Percentiles rank a stretch among this genome's conserved stretches.
phyloP scores from a whole-genome alignment of 2,113 vertebrate species.

The Calonectris borealis region DNA sequence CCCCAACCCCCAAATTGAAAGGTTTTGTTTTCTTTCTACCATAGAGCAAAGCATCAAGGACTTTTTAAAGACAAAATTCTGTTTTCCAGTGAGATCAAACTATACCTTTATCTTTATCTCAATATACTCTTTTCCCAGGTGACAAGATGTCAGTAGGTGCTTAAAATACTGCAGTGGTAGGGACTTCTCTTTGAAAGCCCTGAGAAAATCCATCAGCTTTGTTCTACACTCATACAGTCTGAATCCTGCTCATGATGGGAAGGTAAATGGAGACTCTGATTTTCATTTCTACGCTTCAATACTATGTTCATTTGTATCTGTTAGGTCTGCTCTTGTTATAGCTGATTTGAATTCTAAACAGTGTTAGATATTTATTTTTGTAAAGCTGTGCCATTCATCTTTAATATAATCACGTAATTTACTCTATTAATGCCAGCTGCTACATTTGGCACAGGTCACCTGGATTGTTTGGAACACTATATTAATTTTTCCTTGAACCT shows the following conservation, averaged over 20 bases:
- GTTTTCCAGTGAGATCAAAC: background rate
- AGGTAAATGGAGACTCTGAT: conserved; percentile 10
- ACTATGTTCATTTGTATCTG: background rate
- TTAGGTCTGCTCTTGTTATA: conserved; percentile 11
- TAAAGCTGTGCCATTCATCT: conserved; percentile 45
- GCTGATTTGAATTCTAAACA: conserved; percentile 47
- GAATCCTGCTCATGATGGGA: background rate
- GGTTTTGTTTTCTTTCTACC: background rate
- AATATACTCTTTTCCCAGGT: background rate
- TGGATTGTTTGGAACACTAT: conserved; percentile 4
- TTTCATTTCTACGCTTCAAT: conserved; percentile 1
- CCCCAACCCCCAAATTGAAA: background rate
- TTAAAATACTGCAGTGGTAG: background rate
- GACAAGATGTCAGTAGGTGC: background rate
- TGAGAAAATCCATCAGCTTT: background rate
- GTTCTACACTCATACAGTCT: background rate
- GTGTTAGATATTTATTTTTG: conserved; percentile 39
- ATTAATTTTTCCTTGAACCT: conserved; percentile 47
- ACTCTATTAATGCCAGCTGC: conserved; percentile 64
- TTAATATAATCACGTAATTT: conserved; percentile 63
- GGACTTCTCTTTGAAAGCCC: background rate
- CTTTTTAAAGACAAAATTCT: background rate
- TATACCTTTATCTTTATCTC: background rate
- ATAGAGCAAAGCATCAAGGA: background rate
- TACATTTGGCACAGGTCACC: conserved; percentile 52